A percentile compares a stretch with the other conserved stretches of the same genome.
Evolutionary conservation across 2,797 vertebrate genomes (phyloP).

Genomic region (Mionectes olivaceus): DNA sequence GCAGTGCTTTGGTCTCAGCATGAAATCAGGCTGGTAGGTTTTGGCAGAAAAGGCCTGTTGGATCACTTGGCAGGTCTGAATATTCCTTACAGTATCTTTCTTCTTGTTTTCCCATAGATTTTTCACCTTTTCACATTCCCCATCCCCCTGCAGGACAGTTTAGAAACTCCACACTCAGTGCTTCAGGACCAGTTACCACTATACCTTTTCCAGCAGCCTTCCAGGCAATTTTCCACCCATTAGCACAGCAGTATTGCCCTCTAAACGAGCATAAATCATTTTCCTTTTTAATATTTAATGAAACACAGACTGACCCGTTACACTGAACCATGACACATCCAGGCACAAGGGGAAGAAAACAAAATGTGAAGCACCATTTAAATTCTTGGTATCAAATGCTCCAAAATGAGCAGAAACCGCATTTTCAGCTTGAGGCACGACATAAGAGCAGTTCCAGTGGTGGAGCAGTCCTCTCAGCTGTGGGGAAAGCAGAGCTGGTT

Average conservation of each 20-base stretch:
- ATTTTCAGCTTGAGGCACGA: background rate
- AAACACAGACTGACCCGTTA: background rate
- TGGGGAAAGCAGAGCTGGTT: background rate
- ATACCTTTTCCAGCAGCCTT: background rate
- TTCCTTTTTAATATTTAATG: slow-evolving; percentile 32
- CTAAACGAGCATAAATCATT: background rate
- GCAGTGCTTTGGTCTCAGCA: background rate
- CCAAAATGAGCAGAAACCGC: background rate
- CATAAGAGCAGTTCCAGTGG: background rate
- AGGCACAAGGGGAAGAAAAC: background rate
- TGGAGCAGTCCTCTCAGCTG: background rate
- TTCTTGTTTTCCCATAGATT: background rate
- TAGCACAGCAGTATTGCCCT: background rate
- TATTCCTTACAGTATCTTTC: background rate
- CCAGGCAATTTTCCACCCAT: slow-evolving; percentile 18
- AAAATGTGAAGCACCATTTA: background rate
- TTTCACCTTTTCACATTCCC: background rate
- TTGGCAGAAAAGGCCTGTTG: background rate
- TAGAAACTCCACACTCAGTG: background rate
- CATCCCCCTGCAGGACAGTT: background rate
- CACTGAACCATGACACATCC: background rate
- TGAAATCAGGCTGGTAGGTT: background rate
- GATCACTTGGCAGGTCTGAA: background rate
- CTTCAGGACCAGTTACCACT: background rate
- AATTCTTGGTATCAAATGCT: background rate